Evolutionary conservation across 2,797 vertebrate genomes (phyloP).

Genomic region (Trichosurus vulpecula): DNA sequence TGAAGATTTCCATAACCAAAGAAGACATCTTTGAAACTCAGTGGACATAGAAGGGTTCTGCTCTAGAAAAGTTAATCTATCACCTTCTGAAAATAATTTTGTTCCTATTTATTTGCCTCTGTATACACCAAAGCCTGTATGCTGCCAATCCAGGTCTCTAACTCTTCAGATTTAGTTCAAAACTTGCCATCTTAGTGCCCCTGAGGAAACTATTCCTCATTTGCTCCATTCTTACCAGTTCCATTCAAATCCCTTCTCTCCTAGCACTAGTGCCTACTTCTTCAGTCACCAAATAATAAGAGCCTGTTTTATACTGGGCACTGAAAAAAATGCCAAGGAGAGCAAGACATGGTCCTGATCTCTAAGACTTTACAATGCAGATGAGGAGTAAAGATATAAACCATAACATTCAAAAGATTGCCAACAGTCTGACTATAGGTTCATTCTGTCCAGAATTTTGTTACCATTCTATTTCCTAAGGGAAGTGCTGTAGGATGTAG

Average conservation of each 20-base stretch:
- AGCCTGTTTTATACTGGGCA: neutral
- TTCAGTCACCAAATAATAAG: neutral
- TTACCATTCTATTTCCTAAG: no score
- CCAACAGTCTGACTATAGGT: neutral
- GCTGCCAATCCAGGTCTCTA: neutral
- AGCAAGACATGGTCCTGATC: neutral
- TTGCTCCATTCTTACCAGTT: neutral
- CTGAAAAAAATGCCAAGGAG: no score
- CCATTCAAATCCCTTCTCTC: neutral
- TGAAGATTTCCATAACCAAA: neutral
- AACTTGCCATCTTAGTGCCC: neutral
- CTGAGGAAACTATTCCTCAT: neutral
- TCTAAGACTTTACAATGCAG: neutral
- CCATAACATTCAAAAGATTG: neutral
- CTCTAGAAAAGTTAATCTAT: neutral
- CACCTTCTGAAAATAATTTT: neutral
- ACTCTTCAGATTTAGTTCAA: neutral
- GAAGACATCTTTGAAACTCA: neutral
- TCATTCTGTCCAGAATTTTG: neutral
- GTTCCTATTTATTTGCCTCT: neutral
- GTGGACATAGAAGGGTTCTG: neutral
- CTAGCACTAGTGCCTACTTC: neutral
- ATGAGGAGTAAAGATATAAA: neutral
- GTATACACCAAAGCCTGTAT: neutral
- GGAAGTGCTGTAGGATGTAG: neutral